Evolutionary conservation across 2,888 invertebrate species (phyloP).

Genomic region (Lumbricus terrestris): DNA sequence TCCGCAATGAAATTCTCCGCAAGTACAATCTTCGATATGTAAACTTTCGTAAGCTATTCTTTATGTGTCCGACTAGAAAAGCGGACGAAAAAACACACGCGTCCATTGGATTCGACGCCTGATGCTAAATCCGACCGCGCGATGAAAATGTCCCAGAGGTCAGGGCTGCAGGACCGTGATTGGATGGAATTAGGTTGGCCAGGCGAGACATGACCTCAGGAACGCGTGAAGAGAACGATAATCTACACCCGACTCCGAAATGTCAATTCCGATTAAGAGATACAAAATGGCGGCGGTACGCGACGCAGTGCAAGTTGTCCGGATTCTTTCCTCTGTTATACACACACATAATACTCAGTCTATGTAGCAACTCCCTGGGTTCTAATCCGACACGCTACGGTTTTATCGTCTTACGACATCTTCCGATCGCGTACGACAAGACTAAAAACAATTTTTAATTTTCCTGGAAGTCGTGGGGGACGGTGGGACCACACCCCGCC

Average conservation of each 20-base stretch:
- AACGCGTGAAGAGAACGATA: not conserved
- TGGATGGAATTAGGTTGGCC: not conserved
- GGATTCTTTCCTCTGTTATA: not conserved
- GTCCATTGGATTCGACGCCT: not conserved
- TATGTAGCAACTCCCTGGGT: not conserved
- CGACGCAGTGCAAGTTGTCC: not conserved
- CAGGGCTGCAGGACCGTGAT: not conserved
- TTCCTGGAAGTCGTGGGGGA: not conserved
- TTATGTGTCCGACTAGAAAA: not conserved
- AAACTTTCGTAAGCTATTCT: not conserved
- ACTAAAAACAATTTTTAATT: not conserved
- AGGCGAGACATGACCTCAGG: not conserved
- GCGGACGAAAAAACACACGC: not conserved
- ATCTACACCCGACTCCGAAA: not conserved
- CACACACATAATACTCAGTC: not conserved
- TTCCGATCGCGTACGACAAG: not conserved
- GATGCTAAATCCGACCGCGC: not conserved
- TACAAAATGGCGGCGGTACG: not conserved
- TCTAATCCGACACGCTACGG: slow-evolving; percentile 3
- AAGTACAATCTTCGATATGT: not conserved
- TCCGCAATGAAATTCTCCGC: not conserved
- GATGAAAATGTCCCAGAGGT: not conserved
- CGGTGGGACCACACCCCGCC: not conserved
- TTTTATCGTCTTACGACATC: not conserved
- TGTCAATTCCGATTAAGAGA: not conserved